Percentiles rank a stretch among this genome's conserved stretches.
Evolutionary conservation across 2,113 vertebrate species (phyloP).

Genomic region (Thinocorus orbignyianus): DNA sequence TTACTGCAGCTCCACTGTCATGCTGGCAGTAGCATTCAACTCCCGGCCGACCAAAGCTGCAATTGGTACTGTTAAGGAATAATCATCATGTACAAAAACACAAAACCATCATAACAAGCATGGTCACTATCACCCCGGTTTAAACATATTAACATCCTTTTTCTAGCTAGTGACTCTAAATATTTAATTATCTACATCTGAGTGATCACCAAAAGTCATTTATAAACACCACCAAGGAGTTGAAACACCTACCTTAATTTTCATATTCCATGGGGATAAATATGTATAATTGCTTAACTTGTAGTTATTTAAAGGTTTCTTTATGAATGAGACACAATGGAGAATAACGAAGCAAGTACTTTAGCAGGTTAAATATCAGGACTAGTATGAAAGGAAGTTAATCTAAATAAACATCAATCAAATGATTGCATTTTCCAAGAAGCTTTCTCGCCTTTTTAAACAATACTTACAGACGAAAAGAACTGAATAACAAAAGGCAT

Average conservation of each 20-base stretch:
- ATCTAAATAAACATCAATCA: not conserved
- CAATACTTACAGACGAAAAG: not conserved
- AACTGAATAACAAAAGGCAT: not conserved
- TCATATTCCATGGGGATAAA: too few species aligned
- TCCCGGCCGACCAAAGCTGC: slow-evolving; percentile 94
- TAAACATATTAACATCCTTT: not conserved
- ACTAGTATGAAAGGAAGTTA: not conserved
- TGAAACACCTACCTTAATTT: not conserved
- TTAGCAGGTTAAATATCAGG: not conserved
- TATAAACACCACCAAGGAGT: not conserved
- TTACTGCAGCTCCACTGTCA: slow-evolving; percentile 92
- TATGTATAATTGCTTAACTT: too few species aligned
- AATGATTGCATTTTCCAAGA: not conserved
- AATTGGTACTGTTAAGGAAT: slow-evolving; percentile 83
- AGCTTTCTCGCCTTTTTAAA: not conserved
- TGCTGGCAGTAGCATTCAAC: slow-evolving; percentile 99
- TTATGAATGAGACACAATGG: fast-evolving
- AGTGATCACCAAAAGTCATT: not conserved
- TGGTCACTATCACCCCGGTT: not conserved
- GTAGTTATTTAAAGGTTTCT: not conserved
- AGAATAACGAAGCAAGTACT: not conserved
- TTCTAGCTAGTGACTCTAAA: not conserved
- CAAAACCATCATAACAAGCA: not conserved
- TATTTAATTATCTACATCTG: not conserved
- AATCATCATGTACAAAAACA: not conserved